phyloP scores from a whole-genome alignment of 2,888 invertebrate species.

The Phlogophora meticulosa region DNA sequence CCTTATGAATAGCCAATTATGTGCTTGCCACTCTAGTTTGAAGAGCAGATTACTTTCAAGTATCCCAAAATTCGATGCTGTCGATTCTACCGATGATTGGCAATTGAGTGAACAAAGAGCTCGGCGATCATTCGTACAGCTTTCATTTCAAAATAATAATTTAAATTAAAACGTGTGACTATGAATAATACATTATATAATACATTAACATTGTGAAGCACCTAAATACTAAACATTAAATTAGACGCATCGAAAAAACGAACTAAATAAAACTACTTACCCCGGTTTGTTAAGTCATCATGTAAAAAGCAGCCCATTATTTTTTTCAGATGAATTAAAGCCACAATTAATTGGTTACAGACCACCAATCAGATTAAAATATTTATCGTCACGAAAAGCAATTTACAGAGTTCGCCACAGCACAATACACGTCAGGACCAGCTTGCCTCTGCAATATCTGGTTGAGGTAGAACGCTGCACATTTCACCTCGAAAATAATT shows the following conservation, averaged over 20 bases:
- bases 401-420: slow-evolving; percentile 88
- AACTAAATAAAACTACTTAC: too few species aligned
- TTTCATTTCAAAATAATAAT: slow-evolving; percentile 11
- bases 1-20: slow-evolving; percentile 65
- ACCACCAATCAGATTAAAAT: slow-evolving; percentile 90
- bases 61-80: slow-evolving; percentile 35
- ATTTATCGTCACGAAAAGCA: slow-evolving; percentile 90
- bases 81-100: slow-evolving; percentile 37
- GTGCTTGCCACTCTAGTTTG: slow-evolving; percentile 39
- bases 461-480: slow-evolving; percentile 80
- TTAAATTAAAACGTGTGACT: slow-evolving; percentile 19
- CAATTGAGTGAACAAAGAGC: slow-evolving; percentile 31
- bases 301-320: slow-evolving; percentile 50
- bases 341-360: slow-evolving; percentile 88
- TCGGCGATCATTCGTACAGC: slow-evolving; percentile 22
- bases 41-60: slow-evolving; percentile 47
- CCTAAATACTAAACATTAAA: too few species aligned
- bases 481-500: slow-evolving; percentile 79
- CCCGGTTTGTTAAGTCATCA: slow-evolving; percentile 10
- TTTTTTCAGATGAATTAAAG: slow-evolving; percentile 77
- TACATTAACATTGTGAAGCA: too few species aligned
- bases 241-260: too few species aligned
- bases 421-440: slow-evolving; percentile 87
- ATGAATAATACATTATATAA: too few species aligned
- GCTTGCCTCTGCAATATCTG: slow-evolving; percentile 86